A percentile compares a stretch with the other conserved stretches of the same genome.
These are phyloP conservation scores for Cebus imitator DNA, from an alignment of 2,113 vertebrate species.

Conservation along the genomic window DNA sequence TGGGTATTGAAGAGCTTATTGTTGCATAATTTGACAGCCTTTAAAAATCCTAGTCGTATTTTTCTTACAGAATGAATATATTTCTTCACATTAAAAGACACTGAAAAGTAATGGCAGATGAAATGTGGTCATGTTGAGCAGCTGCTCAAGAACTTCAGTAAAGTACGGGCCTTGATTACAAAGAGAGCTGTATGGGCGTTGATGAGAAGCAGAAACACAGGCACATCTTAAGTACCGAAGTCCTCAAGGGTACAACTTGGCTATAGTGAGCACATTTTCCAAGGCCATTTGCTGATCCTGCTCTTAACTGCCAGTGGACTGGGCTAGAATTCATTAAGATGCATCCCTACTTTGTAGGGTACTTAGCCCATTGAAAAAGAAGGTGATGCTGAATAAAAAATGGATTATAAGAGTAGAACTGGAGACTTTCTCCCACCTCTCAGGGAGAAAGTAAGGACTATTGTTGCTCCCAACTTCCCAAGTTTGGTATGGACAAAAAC, in stretches of 20 bases:
- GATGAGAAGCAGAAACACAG: not conserved
- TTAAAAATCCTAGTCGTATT: slow-evolving; percentile 44
- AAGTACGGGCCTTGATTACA: not conserved
- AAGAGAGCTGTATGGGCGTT: not conserved
- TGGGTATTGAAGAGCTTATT: slow-evolving; percentile 53
- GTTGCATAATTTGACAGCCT: slow-evolving; percentile 35
- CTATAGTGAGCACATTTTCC: not conserved
- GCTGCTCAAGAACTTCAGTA: not conserved
- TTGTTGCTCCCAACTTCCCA: not conserved
- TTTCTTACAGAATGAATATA: slow-evolving; percentile 16
- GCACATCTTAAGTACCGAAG: not conserved
- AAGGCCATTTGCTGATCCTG: not conserved
- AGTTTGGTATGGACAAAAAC: not conserved
- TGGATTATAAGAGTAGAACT: not conserved
- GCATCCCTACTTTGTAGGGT: not conserved
- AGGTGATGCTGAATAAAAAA: not conserved
- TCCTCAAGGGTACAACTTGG: not conserved
- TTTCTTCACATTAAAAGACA: slow-evolving; percentile 20
- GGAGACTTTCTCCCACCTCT: not conserved
- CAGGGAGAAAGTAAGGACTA: not conserved
- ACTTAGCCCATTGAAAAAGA: not conserved
- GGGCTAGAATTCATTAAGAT: not conserved
- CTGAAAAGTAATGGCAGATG: not conserved
- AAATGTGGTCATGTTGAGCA: not conserved
- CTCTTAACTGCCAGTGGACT: not conserved